Conservation (phyloP, 1,140 invertebrate genomes). For the Bombus impatiens region DNA sequence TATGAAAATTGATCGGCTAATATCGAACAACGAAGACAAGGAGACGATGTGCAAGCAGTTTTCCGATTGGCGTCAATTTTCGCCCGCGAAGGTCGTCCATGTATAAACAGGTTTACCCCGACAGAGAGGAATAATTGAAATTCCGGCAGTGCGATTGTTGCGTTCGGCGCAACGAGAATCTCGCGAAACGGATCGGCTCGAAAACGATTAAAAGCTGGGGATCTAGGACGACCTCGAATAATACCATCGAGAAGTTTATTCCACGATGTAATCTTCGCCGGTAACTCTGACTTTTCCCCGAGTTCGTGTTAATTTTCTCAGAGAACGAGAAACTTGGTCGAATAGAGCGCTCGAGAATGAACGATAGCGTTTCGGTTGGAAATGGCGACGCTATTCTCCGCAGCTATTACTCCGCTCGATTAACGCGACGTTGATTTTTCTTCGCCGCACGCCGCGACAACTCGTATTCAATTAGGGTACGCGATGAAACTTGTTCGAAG, state of each 20-base stretch:
- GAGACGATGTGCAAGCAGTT: too few species aligned
- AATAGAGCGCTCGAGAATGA: not conserved
- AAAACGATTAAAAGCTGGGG: not conserved
- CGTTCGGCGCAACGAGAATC: not conserved
- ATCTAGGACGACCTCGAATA: not conserved
- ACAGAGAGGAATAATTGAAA: not conserved
- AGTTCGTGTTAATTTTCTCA: slow-evolving; percentile 38
- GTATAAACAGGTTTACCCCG: not conserved
- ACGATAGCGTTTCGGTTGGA: not conserved
- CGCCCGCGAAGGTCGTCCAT: not conserved
- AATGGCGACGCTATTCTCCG: slow-evolving; percentile 1
- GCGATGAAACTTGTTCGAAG: slow-evolving; percentile 44
- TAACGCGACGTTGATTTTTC: not conserved
- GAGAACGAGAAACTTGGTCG: slow-evolving; percentile 12
- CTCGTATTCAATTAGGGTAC: slow-evolving; percentile 33
- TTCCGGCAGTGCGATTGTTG: not conserved
- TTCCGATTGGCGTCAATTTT: not conserved
- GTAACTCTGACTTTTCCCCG: slow-evolving; percentile 28
- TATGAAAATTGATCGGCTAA: slow-evolving; percentile 64
- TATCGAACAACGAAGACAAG: slow-evolving; percentile 38
- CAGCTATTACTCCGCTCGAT: not conserved
- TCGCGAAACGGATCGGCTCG: not conserved
- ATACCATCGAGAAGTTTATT: slow-evolving; percentile 34
- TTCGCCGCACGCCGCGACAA: too few species aligned
- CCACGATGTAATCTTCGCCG: slow-evolving; percentile 24